These are phyloP conservation scores for Procambarus clarkii DNA, from an alignment of 1,140 invertebrate genomes.

Conservation along the genomic window DNA sequence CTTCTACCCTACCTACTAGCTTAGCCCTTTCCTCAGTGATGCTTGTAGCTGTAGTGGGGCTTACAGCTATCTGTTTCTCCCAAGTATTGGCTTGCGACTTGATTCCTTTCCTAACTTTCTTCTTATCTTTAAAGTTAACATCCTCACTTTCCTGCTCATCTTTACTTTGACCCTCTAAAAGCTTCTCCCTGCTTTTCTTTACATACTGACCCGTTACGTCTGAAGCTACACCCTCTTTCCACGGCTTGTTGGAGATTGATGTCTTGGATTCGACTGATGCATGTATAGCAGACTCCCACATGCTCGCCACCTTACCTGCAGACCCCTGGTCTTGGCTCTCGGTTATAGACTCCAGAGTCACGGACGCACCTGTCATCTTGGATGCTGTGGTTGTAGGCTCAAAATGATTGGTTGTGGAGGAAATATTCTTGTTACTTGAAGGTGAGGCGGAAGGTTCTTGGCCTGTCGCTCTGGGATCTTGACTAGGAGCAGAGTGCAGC, in stretches of 20 bases:
- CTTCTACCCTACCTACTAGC: slow-evolving; percentile 42
- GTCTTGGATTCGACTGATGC: slow-evolving; percentile 1
- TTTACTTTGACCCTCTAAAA: slow-evolving; percentile 23
- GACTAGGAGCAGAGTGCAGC: slow-evolving; percentile 18
- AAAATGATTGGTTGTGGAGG: slow-evolving; percentile 44
- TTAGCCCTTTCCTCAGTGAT: not conserved
- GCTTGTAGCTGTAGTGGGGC: not conserved
- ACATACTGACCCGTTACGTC: slow-evolving; percentile 66
- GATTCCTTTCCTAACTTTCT: slow-evolving; percentile 1
- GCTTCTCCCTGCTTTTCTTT: slow-evolving; percentile 57
- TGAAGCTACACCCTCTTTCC: slow-evolving; percentile 59
- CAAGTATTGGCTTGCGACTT: not conserved
- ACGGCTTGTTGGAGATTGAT: slow-evolving; percentile 58
- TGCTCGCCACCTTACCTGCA: slow-evolving; percentile 65
- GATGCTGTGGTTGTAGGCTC: slow-evolving; percentile 20
- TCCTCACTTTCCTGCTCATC: not conserved
- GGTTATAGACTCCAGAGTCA: slow-evolving; percentile 31
- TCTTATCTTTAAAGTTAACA: not conserved
- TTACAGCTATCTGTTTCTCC: not conserved
- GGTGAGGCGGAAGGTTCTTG: not conserved
- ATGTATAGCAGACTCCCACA: slow-evolving; percentile 64
- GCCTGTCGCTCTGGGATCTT: not conserved
- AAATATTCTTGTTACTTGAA: slow-evolving; percentile 35
- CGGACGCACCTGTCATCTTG: slow-evolving; percentile 63
- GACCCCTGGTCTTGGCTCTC: slow-evolving; percentile 9